A percentile compares a stretch with the other conserved stretches of the same genome.
Conservation (phyloP, 1,140 invertebrate genomes). For the Scaptomyza hsui region DNA sequence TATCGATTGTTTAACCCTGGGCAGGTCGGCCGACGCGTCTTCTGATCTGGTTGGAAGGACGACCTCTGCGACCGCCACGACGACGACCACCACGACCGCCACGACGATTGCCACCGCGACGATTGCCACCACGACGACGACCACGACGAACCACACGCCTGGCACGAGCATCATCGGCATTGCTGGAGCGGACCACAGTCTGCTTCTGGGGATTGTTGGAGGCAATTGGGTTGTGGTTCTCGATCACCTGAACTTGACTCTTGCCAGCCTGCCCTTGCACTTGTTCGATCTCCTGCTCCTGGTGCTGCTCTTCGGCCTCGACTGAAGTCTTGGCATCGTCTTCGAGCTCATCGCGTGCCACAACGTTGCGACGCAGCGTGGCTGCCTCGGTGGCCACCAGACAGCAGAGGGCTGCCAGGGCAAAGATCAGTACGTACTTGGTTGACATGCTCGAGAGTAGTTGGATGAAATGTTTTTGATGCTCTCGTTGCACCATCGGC, state of each 20-base stretch:
- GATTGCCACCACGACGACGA: slow-evolving; percentile 21
- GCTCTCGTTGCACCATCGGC: slow-evolving; percentile 23
- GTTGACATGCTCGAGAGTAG: slow-evolving; percentile 41
- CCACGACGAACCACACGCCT: slow-evolving; percentile 57
- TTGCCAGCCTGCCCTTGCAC: not conserved
- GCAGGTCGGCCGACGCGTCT: slow-evolving; percentile 44
- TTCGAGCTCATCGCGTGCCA: slow-evolving; percentile 23
- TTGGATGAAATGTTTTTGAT: slow-evolving; percentile 67
- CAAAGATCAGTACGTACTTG: slow-evolving; percentile 64
- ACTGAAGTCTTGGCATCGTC: slow-evolving; percentile 1
- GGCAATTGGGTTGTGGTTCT: slow-evolving; percentile 31
- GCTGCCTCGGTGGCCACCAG: slow-evolving; percentile 56
- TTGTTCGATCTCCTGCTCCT: slow-evolving; percentile 19
- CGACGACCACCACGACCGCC: slow-evolving; percentile 48
- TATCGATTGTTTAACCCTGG: slow-evolving; percentile 36
- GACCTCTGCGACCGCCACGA: slow-evolving; percentile 18
- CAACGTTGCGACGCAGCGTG: slow-evolving; percentile 43
- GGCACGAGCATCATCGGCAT: slow-evolving; percentile 57
- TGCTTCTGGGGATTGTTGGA: slow-evolving; percentile 23
- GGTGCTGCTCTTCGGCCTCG: slow-evolving; percentile 17
- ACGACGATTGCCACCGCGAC: slow-evolving; percentile 27
- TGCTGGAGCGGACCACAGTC: slow-evolving; percentile 42
- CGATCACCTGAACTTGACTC: slow-evolving; percentile 3
- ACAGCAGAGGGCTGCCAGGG: slow-evolving; percentile 66
- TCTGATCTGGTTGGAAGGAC: slow-evolving; percentile 43